These are phyloP conservation scores for Calliphora vicina DNA, from an alignment of 1,140 invertebrate species.

Conservation along the genomic window DNA sequence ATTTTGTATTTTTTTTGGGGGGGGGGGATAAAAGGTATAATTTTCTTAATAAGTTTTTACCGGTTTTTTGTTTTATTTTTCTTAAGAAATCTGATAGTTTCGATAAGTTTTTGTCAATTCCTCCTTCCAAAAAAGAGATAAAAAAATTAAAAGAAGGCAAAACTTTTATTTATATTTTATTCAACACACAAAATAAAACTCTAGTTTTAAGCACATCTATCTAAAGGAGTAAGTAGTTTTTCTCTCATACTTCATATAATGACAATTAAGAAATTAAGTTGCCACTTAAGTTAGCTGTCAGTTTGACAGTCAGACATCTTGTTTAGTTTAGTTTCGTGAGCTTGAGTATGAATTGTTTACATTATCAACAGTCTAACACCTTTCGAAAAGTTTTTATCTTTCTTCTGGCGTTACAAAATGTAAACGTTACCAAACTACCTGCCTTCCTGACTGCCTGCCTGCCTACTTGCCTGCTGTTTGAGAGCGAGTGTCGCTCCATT, in stretches of 20 bases:
- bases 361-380: conserved; percentile 64
- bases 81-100: conserved; percentile 40
- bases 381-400: conserved; percentile 38
- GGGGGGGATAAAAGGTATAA: neutral
- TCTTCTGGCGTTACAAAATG: neutral
- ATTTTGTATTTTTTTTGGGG: neutral
- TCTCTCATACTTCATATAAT: conserved; percentile 40
- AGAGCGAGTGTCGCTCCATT: conserved; percentile 28
- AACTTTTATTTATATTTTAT: neutral
- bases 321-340: neutral
- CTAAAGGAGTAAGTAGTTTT: neutral
- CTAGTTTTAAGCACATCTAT: neutral
- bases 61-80: too few species aligned
- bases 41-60: neutral
- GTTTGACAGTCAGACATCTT: conserved; percentile 58
- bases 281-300: conserved; percentile 61
- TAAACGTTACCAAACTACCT: neutral
- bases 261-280: conserved; percentile 64
- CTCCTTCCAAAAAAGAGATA: neutral
- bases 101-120: neutral
- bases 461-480: neutral
- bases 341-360: conserved; percentile 44
- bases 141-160: too few species aligned
- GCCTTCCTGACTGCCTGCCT: neutral
- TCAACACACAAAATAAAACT: conserved; percentile 25